phyloP scores from a whole-genome alignment of 2,888 invertebrate species.

The Adelphocoris suturalis region DNA sequence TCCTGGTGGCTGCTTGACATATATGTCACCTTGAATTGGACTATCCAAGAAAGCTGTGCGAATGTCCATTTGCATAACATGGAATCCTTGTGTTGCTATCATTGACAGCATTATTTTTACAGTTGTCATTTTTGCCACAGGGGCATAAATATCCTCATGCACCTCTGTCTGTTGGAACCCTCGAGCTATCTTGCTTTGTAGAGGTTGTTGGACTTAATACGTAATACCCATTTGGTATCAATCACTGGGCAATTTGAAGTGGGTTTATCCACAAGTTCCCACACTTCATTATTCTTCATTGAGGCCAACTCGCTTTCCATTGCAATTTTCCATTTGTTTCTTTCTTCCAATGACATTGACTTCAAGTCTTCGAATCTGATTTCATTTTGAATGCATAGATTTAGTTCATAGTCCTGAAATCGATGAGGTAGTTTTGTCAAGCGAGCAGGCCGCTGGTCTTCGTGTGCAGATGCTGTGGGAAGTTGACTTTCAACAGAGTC shows the following conservation, averaged over 20 bases:
- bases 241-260: slow-evolving; percentile 13
- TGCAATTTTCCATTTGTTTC: slow-evolving; percentile 74
- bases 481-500: neutral
- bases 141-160: slow-evolving; percentile 41
- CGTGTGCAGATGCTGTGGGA: neutral
- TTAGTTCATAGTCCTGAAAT: neutral
- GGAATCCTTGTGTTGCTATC: neutral
- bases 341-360: slow-evolving; percentile 7
- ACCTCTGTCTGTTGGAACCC: neutral
- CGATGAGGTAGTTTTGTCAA: neutral
- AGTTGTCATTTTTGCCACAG: slow-evolving; percentile 61
- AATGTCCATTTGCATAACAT: slow-evolving; percentile 37
- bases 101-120: slow-evolving; percentile 47
- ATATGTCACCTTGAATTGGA: neutral
- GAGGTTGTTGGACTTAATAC: slow-evolving; percentile 57
- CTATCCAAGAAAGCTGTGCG: slow-evolving; percentile 43
- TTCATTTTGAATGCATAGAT: slow-evolving; percentile 24
- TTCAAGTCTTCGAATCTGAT: neutral
- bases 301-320: slow-evolving; percentile 76
- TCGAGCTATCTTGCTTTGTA: neutral
- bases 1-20: neutral
- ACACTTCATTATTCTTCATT: slow-evolving; percentile 77
- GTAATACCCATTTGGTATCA: slow-evolving; percentile 65
- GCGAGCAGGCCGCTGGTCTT: neutral
- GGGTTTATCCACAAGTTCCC: slow-evolving; percentile 76